Conservation (phyloP, 2,888 invertebrate species). For the Rhorus exstirpatorius region DNA sequence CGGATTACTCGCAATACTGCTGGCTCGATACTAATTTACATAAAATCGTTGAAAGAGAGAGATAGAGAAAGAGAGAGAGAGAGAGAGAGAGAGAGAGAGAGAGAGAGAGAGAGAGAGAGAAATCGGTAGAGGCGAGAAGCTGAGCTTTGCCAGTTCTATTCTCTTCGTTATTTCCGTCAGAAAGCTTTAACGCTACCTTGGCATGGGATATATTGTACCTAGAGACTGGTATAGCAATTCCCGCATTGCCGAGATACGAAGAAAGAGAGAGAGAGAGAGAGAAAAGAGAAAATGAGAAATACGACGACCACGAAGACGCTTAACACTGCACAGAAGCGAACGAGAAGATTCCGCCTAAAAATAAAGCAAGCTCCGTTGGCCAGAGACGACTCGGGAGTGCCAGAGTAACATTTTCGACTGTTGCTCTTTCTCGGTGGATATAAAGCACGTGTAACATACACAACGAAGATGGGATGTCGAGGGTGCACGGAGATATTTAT, state of each 20-base stretch:
- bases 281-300: neutral
- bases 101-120: constrained; percentile 9
- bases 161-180: constrained; percentile 52
- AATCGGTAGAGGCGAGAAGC: constrained; percentile 9
- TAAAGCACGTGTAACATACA: neutral
- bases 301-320: constrained; percentile 45
- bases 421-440: constrained; percentile 26
- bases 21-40: constrained; percentile 31
- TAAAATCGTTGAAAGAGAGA: constrained; percentile 19
- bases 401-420: constrained; percentile 25
- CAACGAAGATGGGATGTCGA: neutral
- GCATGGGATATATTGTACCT: constrained; percentile 12
- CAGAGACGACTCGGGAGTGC: neutral
- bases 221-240: constrained; percentile 34
- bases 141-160: constrained; percentile 28
- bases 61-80: neutral
- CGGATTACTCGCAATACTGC: constrained; percentile 48
- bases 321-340: constrained; percentile 32
- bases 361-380: constrained; percentile 47
- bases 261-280: neutral
- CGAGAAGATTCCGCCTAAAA: constrained; percentile 52
- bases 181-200: constrained; percentile 44
- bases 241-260: constrained; percentile 33
- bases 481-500: neutral
- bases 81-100: neutral